Base-by-base conservation (phyloP, 2,888 invertebrate species). In the Gymnocheta viridis region DNA sequence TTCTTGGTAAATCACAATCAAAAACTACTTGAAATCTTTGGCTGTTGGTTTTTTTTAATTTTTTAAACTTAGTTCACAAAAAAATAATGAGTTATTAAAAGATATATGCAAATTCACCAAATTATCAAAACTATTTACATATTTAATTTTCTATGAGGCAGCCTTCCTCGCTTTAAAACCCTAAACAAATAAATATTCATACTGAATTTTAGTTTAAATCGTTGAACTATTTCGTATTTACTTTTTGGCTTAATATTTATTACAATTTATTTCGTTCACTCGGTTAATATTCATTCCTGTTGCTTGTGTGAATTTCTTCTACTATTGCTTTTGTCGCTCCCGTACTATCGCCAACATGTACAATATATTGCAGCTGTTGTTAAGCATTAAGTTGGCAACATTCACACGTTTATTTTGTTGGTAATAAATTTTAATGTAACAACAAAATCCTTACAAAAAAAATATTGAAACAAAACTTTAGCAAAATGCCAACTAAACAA, bases 351-450 rank as follows among this genome's bases (percentile, higher is more conserved):
- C 58, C 19, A 47, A 60, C 32, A 24, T 32, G 14, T 3, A 47
- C n/a, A 35, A 56, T 44, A 66, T 54, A 67, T 74, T 69, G 81
- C 74, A 82, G 60, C 62, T 82, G 64, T 82, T 76, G 62, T 54
- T 74, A 54, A 74, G 51, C 58, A 67, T 76, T 62, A 60, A 62
- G 69, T 73, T 66, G 62, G 54, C 49, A 74, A 64, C 81, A 76
- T 69, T 82, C 81, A 76, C 82, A 73, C 82, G 67, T 73, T 73
- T 54, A 62, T 60, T 82, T 73, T 24, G 58, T 83, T 66, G 74
- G 72, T 56, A 74, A 83, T 82, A 82, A 85, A 85, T 82, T 73
- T 85, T 72, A 78, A 76, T 76, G 62, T 64, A 73, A 44, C 81
- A 67, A 35, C 69, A 32, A 62, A 44, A 58, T 47, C 49, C 32